These are phyloP conservation scores for Myoxocephalus aenaeus DNA, from an alignment of 2,797 vertebrate species.

Conservation along the genomic window DNA sequence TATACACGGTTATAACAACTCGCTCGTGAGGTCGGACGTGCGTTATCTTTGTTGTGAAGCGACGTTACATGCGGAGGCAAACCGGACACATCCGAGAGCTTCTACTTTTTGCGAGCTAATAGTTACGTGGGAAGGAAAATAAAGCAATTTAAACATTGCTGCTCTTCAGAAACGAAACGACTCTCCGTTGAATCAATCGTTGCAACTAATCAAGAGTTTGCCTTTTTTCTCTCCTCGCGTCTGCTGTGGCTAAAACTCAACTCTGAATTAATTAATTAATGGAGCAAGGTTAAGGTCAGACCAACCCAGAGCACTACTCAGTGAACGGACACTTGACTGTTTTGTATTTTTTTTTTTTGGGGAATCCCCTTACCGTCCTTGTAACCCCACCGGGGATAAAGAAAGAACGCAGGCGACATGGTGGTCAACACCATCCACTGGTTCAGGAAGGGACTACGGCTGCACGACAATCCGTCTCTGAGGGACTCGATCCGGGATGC, in stretches of 20 bases:
- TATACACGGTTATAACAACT: neutral
- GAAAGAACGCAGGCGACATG: slow-evolving; percentile 74
- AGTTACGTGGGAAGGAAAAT: neutral
- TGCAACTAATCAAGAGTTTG: neutral
- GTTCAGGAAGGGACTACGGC: slow-evolving; percentile 95
- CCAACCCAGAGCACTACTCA: too few species aligned
- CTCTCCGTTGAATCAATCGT: neutral
- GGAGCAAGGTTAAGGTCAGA: slow-evolving; percentile 57
- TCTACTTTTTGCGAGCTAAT: neutral
- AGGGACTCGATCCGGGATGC: slow-evolving; percentile 89
- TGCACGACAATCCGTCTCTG: slow-evolving; percentile 94
- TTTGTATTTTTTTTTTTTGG: neutral
- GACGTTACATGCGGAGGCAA: neutral
- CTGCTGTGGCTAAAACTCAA: slow-evolving; percentile 12
- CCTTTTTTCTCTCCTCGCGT: neutral
- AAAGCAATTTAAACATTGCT: neutral
- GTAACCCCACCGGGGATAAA: neutral
- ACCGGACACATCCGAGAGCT: neutral
- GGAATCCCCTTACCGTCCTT: neutral
- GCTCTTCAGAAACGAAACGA: fast-evolving
- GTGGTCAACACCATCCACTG: slow-evolving; percentile 93
- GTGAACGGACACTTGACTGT: neutral
- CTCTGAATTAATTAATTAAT: slow-evolving; percentile 58
- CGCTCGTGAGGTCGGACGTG: fast-evolving
- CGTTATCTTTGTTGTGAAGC: neutral